phyloP scores from a whole-genome alignment of 2,888 invertebrate species.

The Drosophila nigricruria region DNA sequence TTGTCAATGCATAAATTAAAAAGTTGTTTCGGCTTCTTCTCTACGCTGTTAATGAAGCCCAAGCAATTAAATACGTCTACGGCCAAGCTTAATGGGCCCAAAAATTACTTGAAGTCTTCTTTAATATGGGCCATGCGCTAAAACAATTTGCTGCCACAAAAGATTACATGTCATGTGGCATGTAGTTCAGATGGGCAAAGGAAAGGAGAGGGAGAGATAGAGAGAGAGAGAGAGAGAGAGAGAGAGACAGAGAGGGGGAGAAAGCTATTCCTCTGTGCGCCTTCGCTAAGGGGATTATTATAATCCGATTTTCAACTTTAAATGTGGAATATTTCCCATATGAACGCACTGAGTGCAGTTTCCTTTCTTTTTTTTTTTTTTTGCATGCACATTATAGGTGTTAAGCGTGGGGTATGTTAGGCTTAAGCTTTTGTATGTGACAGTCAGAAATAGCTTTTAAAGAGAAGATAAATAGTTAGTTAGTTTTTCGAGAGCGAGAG shows the following conservation, averaged over 20 bases:
- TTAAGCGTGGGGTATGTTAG: neutral
- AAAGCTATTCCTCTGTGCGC: conserved; percentile 11
- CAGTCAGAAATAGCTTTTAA: neutral
- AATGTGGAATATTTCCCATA: conserved; percentile 49
- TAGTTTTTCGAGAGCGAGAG: too few species aligned
- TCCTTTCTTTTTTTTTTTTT: neutral
- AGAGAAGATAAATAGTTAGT: neutral
- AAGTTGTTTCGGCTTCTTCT: conserved; percentile 51
- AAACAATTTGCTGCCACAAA: conserved; percentile 64
- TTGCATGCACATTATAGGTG: neutral
- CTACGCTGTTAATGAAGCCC: conserved; percentile 68
- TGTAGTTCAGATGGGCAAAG: neutral
- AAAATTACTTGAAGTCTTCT: conserved; percentile 16
- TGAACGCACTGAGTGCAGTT: conserved; percentile 44
- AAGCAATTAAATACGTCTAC: conserved; percentile 65
- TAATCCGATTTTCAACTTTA: conserved; percentile 79
- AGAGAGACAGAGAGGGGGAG: neutral
- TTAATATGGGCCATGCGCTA: conserved; percentile 21
- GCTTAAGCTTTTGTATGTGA: neutral
- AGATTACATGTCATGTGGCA: conserved; percentile 64
- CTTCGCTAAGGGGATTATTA: conserved; percentile 64
- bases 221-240: neutral
- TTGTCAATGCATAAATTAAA: conserved; percentile 82
- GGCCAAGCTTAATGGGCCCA: conserved; percentile 48
- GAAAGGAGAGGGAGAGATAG: neutral